Evolutionary conservation across 2,797 vertebrate genomes (phyloP), one percentile per base, ranked within the genome.

Genomic region (Taeniopygia guttata): DNA sequence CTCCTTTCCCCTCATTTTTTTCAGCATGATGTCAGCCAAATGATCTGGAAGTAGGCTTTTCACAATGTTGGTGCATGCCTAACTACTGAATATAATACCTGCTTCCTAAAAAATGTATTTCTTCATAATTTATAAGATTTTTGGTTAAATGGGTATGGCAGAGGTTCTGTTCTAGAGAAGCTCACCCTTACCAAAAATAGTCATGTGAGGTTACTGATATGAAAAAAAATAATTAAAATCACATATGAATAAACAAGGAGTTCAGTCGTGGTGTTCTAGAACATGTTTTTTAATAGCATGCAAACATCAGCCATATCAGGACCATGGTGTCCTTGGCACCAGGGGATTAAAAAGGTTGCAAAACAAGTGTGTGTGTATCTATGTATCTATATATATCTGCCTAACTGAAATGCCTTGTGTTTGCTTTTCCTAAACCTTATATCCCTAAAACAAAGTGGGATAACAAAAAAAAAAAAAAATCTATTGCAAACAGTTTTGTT

Each of bases 401-500:
- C 25, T 73, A 72, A 82, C 36, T 77, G 84, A 92, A 93, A 84
- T 59, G 36, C 67, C 72, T 84, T 73, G 42, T 96, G 86, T 95
- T 95, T 90, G 68, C 54, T 95, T 84, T 93, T 93, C 72, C 60
- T 92, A 87, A 95, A n/a, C 64, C 18, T 69, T 64, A 13, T 81
- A 83, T 94, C 67, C 58, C 84, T 95, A 60, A 93, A 94, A 95
- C 87, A 34, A 74, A 38, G 67, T 25, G 46, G 13, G 67, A 60
- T 52, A 4, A 7, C 25, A 58, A 45, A 21, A 45, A 45, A 11
- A 40, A 40, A 40, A 38, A 19, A 45, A 72, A 52, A 72, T 34
- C 59, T 38, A 21, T 91, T 87, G 45, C 45, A 22, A 18, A 55
- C 55, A 69, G 62, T 78, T 92, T 75, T 75, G 60, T 66, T 90